phyloP scores from a whole-genome alignment of 2,888 invertebrate species.

The Charanyca ferruginea region DNA sequence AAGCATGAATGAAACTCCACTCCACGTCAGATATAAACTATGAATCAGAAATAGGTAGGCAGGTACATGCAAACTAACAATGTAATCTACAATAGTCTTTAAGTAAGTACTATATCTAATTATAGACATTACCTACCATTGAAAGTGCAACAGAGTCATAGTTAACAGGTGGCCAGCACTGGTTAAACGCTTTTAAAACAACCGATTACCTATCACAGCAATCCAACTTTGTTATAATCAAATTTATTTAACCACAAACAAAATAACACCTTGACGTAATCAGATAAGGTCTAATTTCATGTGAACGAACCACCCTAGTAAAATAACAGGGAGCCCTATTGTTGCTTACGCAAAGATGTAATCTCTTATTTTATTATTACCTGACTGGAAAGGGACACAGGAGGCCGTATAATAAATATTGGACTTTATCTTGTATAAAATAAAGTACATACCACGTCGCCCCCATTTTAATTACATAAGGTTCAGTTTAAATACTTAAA shows the following conservation, averaged over 20 bases:
- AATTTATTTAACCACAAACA: constrained; percentile 62
- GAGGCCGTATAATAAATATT: constrained; percentile 58
- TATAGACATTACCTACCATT: constrained; percentile 47
- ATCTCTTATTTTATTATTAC: constrained; percentile 90
- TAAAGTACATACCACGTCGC: constrained; percentile 59
- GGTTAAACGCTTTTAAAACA: constrained; percentile 81
- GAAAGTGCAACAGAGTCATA: constrained; percentile 69
- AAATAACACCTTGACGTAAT: constrained; percentile 62
- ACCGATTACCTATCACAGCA: constrained; percentile 85
- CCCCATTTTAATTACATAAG: constrained; percentile 61
- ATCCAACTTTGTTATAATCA: constrained; percentile 81
- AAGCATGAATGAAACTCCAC: too few species aligned
- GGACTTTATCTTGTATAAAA: constrained; percentile 50
- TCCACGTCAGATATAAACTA: background rate
- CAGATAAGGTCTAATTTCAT: constrained; percentile 65
- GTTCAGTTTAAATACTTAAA: constrained; percentile 66
- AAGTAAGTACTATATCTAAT: constrained; percentile 41
- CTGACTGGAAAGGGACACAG: constrained; percentile 82
- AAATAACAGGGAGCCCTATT: constrained; percentile 86
- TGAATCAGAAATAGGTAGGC: constrained; percentile 11
- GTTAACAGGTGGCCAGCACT: constrained; percentile 78
- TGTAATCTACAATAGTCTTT: constrained; percentile 42
- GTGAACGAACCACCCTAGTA: constrained; percentile 70
- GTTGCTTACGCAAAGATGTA: constrained; percentile 89
- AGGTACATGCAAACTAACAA: constrained; percentile 6